A percentile compares a stretch with the other conserved stretches of the same genome.
These are phyloP conservation scores for Sarcophaga carnaria DNA, from an alignment of 2,888 invertebrate genomes.

Conservation along the genomic window DNA sequence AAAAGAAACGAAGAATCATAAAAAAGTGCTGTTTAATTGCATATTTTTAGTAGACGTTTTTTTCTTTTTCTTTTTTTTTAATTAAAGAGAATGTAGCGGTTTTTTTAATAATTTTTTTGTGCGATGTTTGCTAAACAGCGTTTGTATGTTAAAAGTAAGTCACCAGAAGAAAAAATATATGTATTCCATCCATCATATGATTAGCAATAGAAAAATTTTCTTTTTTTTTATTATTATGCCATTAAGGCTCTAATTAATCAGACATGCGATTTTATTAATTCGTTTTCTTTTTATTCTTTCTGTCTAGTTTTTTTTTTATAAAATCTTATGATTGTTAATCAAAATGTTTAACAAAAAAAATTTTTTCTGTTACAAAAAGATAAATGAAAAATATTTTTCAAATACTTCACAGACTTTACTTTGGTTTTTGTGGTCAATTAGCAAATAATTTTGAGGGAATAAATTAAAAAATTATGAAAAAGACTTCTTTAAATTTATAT, in stretches of 20 bases:
- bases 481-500: too few species aligned
- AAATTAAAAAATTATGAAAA: too few species aligned
- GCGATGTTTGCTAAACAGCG: neutral
- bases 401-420: too few species aligned
- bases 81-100: neutral
- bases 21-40: neutral
- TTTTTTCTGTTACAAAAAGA: neutral
- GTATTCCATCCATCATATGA: conserved; percentile 42
- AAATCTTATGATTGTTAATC: conserved; percentile 8
- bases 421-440: too few species aligned
- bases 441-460: too few species aligned
- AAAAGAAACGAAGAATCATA: neutral
- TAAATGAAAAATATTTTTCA: too few species aligned
- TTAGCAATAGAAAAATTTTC: conserved; percentile 9
- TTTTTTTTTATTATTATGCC: neutral
- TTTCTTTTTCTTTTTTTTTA: conserved; percentile 9
- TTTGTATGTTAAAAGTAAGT: conserved; percentile 10
- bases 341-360: neutral
- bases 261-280: conserved; percentile 38
- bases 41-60: neutral
- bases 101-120: neutral
- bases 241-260: conserved; percentile 53
- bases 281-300: neutral
- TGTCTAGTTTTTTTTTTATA: neutral
- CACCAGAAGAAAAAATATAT: neutral